A percentile compares a stretch with the other conserved stretches of the same genome.
These are phyloP conservation scores for Brachyrhaphis roseni DNA, from an alignment of 2,797 vertebrate species.

Conservation along the genomic window DNA sequence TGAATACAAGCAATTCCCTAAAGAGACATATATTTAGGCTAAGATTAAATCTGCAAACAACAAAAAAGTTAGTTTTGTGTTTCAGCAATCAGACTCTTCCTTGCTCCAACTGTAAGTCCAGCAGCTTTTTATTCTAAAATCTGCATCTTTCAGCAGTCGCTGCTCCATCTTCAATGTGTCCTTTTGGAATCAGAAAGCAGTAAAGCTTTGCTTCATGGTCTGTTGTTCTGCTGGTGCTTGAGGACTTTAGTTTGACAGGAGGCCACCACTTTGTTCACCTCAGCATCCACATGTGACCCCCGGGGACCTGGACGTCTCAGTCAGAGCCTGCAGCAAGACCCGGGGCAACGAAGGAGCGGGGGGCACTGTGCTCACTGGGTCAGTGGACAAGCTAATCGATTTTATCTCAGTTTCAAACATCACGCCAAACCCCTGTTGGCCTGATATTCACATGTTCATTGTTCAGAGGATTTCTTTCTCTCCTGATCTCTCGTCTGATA, in stretches of 20 bases:
- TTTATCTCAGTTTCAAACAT: constrained; percentile 79
- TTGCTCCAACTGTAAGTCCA: constrained; percentile 13
- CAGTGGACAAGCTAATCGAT: constrained; percentile 85
- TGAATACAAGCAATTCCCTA: background rate
- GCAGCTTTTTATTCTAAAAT: constrained; percentile 20
- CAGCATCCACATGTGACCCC: constrained; percentile 74
- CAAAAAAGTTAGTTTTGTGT: background rate
- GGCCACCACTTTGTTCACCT: constrained; percentile 79
- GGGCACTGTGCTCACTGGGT: constrained; percentile 71
- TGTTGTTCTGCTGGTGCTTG: constrained; percentile 74
- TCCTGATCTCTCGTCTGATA: constrained; percentile 25
- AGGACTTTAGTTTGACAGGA: constrained; percentile 78
- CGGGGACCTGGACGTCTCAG: constrained; percentile 77
- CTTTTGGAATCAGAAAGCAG: constrained; percentile 73
- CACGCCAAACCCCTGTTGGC: constrained; percentile 60
- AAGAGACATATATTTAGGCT: constrained; percentile 2
- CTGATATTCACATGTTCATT: constrained; percentile 74
- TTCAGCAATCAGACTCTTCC: background rate
- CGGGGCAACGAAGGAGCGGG: constrained; percentile 42
- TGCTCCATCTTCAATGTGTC: constrained; percentile 67
- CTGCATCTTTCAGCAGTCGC: constrained; percentile 38
- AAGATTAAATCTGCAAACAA: background rate
- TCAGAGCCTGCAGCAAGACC: constrained; percentile 77
- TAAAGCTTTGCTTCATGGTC: constrained; percentile 71
- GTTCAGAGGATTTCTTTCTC: constrained; percentile 59